Conservation (phyloP, 23 tunicate genomes). For the Diplosoma virens region DNA sequence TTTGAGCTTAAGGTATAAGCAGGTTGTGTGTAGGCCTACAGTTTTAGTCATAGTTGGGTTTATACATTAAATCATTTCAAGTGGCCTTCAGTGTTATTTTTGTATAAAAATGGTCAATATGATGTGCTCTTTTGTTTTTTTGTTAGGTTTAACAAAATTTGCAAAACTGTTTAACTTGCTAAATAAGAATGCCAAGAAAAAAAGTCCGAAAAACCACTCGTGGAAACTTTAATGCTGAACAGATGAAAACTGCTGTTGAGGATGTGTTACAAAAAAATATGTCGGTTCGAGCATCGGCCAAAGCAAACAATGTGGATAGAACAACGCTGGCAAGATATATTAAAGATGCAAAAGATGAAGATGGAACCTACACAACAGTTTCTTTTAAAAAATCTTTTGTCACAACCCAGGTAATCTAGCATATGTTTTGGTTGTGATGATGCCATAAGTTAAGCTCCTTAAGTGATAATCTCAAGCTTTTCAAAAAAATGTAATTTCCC, state of each 20-base stretch:
- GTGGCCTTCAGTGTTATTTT: too few relatives aligned
- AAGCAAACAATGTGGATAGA: background rate
- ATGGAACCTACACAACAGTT: background rate
- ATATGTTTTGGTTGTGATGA: background rate
- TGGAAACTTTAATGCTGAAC: background rate
- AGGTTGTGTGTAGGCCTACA: too few relatives aligned
- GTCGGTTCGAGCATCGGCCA: constrained; percentile 1
- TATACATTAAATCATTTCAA: too few relatives aligned
- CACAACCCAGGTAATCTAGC: constrained; percentile 15
- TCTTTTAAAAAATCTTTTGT: background rate
- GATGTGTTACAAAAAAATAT: background rate
- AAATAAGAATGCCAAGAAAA: background rate
- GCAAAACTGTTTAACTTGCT: too few relatives aligned
- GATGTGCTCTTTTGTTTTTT: too few relatives aligned
- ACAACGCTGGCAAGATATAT: background rate
- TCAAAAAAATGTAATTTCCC: background rate
- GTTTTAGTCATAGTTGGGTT: too few relatives aligned
- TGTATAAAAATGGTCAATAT: too few relatives aligned
- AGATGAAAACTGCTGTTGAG: constrained; percentile 16
- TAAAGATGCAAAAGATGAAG: background rate
- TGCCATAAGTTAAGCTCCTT: background rate
- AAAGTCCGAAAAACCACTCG: background rate
- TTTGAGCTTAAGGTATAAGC: too few relatives aligned
- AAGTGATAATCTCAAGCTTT: too few relatives aligned
- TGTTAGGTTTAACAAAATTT: too few relatives aligned